phyloP scores from a whole-genome alignment of 2,797 vertebrate genomes.

The Saxicola maurus region DNA sequence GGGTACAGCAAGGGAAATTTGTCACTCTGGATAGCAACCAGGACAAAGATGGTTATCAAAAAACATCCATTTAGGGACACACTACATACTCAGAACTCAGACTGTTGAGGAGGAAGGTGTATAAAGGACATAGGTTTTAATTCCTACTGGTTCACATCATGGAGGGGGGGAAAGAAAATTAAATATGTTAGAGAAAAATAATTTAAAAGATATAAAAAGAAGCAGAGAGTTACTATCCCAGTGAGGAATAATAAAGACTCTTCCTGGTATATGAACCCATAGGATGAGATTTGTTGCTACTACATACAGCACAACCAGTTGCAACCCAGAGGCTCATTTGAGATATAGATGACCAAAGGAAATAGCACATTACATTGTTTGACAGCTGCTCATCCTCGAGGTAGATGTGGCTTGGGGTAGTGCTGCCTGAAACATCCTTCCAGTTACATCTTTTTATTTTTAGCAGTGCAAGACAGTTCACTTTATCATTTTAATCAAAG shows the following conservation, averaged over 20 bases:
- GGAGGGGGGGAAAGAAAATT: fast-evolving
- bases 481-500: slow-evolving; percentile 20
- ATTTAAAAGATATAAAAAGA: neutral
- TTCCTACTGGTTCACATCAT: neutral
- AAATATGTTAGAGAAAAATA: neutral
- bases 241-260: neutral
- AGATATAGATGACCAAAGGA: neutral
- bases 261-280: neutral
- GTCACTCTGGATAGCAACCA: neutral
- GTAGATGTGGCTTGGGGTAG: neutral
- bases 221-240: neutral
- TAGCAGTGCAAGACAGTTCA: neutral
- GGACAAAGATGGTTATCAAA: neutral
- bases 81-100: neutral
- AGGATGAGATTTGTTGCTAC: neutral
- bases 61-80: neutral
- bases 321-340: neutral
- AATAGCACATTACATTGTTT: neutral
- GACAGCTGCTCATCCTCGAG: neutral
- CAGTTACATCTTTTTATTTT: neutral
- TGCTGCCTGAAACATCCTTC: neutral
- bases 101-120: neutral
- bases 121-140: neutral
- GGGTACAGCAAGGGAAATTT: neutral
- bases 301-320: neutral